These are phyloP conservation scores for Pycnonotus jocosus DNA, from an alignment of 2,113 vertebrate genomes.

Conservation along the genomic window DNA sequence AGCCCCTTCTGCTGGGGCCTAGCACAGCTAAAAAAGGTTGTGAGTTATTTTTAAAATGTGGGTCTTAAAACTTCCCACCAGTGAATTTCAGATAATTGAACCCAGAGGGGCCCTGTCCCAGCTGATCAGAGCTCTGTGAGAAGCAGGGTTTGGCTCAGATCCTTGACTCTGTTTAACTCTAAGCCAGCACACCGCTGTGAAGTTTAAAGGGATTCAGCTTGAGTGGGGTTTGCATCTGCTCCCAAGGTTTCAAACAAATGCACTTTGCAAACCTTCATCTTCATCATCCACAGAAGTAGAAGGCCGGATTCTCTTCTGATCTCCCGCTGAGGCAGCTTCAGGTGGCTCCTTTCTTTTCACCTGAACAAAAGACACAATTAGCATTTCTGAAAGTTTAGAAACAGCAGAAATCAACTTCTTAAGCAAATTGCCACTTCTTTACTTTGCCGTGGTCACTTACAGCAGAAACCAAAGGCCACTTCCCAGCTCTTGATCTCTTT, in stretches of 20 bases:
- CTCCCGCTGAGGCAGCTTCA: conserved; percentile 79
- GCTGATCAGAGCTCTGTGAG: background rate
- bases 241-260: conserved; percentile 17
- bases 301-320: conserved; percentile 91
- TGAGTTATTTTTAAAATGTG: background rate
- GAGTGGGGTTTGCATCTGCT: conserved; percentile 15
- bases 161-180: background rate
- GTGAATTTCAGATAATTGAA: background rate
- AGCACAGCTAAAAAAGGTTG: background rate
- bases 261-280: conserved; percentile 84
- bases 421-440: conserved; percentile 16
- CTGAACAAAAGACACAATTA: conserved; percentile 71
- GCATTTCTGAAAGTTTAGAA: conserved; percentile 49
- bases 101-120: background rate
- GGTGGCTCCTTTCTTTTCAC: conserved; percentile 97
- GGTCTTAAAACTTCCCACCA: background rate
- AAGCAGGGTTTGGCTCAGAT: background rate
- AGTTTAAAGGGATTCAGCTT: conserved; percentile 13
- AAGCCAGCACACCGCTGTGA: background rate
- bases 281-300: conserved; percentile 92
- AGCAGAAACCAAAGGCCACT: background rate
- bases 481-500: conserved; percentile 27
- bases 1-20: conserved; percentile 43
- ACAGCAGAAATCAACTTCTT: conserved; percentile 41
- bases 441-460: background rate